These are phyloP conservation scores for Dicyrtomina minuta DNA, from an alignment of 2,888 invertebrate species.

Conservation along the genomic window DNA sequence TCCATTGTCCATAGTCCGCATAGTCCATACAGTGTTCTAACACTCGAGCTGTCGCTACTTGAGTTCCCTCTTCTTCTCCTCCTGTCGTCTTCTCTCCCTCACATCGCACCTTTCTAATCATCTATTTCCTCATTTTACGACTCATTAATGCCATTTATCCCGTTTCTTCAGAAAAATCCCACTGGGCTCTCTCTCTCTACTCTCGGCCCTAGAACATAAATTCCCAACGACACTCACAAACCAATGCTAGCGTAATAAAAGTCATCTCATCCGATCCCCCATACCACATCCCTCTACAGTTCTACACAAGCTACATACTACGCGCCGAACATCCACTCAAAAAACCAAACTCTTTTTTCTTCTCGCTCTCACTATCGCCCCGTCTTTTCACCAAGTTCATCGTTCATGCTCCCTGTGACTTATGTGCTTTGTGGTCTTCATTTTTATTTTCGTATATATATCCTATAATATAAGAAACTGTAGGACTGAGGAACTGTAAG, in stretches of 20 bases:
- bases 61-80: conserved; percentile 3
- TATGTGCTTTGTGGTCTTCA: conserved; percentile 11
- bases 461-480: too few species aligned
- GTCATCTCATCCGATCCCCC: conserved; percentile 18
- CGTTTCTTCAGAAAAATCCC: conserved; percentile 33
- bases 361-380: neutral
- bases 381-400: conserved; percentile 18
- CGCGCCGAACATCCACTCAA: too few species aligned
- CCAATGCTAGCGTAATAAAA: conserved; percentile 27
- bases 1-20: too few species aligned
- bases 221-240: conserved; percentile 26
- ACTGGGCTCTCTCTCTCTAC: conserved; percentile 29
- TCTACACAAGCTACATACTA: neutral
- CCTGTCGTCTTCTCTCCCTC: neutral
- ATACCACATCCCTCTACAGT: neutral
- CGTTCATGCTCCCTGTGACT: conserved; percentile 8
- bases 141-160: conserved; percentile 42
- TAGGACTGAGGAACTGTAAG: too few species aligned
- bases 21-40: neutral
- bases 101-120: conserved; percentile 38
- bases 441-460: too few species aligned
- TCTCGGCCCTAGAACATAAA: conserved; percentile 24
- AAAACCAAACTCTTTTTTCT: conserved; percentile 1
- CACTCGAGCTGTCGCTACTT: conserved; percentile 11
- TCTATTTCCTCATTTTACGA: conserved; percentile 44